Evolutionary conservation across 2,113 vertebrate species (phyloP).

Genomic region (Arenaria interpres): DNA sequence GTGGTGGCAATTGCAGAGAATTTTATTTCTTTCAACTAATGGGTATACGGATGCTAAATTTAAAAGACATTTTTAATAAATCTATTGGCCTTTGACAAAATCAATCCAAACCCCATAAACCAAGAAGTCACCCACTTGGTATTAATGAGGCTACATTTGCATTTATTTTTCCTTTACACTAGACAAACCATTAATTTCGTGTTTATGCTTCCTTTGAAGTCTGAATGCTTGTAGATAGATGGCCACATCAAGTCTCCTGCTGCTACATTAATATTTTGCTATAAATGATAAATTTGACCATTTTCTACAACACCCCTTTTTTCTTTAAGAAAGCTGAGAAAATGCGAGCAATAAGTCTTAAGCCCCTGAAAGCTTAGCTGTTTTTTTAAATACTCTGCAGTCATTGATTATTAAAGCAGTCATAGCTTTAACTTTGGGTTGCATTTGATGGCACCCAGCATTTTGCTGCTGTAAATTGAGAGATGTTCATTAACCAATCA

Average conservation of each 20-base stretch:
- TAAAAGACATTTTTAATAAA: conserved; percentile 85
- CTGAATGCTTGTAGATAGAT: conserved; percentile 84
- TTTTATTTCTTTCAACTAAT: conserved; percentile 85
- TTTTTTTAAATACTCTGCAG: conserved; percentile 77
- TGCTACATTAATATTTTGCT: conserved; percentile 86
- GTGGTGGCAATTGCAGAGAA: conserved; percentile 72
- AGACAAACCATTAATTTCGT: conserved; percentile 85
- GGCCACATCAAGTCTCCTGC: conserved; percentile 83
- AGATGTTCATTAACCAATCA: conserved; percentile 55
- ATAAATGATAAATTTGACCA: conserved; percentile 86
- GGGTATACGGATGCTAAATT: conserved; percentile 83
- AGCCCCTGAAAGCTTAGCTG: conserved; percentile 73
- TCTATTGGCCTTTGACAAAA: conserved; percentile 87
- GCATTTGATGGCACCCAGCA: conserved; percentile 68
- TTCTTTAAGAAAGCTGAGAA: conserved; percentile 83
- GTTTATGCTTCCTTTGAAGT: conserved; percentile 84
- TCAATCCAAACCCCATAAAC: conserved; percentile 86
- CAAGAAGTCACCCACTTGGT: conserved; percentile 85
- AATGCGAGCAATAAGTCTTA: conserved; percentile 82
- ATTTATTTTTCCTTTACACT: conserved; percentile 86
- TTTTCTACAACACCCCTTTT: conserved; percentile 83
- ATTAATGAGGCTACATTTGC: conserved; percentile 86
- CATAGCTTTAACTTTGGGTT: conserved; percentile 73
- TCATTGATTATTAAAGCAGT: conserved; percentile 78
- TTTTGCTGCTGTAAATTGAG: conserved; percentile 62